Conservation (phyloP, 2,113 vertebrate species). For the Elephantulus edwardii region DNA sequence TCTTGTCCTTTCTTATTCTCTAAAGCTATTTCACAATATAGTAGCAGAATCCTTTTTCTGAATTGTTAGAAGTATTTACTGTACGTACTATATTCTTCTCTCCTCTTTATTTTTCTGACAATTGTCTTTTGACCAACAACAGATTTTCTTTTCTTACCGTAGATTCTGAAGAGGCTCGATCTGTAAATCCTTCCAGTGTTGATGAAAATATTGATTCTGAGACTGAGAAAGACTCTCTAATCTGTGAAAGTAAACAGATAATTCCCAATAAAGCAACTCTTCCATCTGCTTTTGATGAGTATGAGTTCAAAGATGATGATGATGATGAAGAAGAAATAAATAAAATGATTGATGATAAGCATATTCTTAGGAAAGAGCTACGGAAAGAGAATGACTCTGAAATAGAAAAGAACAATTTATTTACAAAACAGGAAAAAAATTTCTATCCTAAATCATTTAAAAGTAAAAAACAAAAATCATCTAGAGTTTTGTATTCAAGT, state of each 20-base stretch:
- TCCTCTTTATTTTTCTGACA: constrained; percentile 22
- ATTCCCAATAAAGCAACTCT: constrained; percentile 86
- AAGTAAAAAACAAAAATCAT: constrained; percentile 91
- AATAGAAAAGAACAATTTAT: constrained; percentile 88
- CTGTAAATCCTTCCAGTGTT: constrained; percentile 95
- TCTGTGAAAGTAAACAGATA: constrained; percentile 87
- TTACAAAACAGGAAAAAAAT: constrained; percentile 90
- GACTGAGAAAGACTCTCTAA: constrained; percentile 91
- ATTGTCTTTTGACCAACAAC: constrained; percentile 29
- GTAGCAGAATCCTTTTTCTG: not conserved
- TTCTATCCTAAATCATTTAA: constrained; percentile 88
- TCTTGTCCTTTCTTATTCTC: not conserved
- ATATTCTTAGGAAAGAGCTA: constrained; percentile 92
- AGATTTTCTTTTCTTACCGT: constrained; percentile 74
- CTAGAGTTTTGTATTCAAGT: constrained; percentile 92
- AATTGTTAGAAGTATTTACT: constrained; percentile 27
- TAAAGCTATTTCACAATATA: not conserved
- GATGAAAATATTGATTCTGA: constrained; percentile 97
- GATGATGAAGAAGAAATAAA: constrained; percentile 88
- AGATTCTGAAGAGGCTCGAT: constrained; percentile 97
- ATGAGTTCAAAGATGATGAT: constrained; percentile 97
- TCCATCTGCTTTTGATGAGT: constrained; percentile 94
- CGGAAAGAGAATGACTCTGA: constrained; percentile 92
- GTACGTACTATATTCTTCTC: constrained; percentile 26
- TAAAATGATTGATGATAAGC: constrained; percentile 93